Evolutionary conservation across 2,888 invertebrate species (phyloP).

Genomic region (Ectobius pallidus): DNA sequence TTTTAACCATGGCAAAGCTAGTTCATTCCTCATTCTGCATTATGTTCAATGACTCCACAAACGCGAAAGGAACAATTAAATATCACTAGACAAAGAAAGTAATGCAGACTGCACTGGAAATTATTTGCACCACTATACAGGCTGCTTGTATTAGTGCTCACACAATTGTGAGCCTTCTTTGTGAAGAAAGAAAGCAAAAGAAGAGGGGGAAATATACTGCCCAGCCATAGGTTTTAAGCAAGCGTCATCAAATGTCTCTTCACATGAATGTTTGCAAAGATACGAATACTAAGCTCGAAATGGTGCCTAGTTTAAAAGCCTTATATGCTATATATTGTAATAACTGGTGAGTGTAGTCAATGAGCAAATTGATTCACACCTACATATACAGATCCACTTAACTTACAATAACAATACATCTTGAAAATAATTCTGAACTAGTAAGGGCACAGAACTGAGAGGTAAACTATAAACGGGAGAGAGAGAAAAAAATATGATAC

Average conservation of each 20-base stretch:
- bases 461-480: slow-evolving; percentile 9
- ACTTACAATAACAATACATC: not conserved
- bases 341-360: slow-evolving; percentile 7
- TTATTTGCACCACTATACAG: not conserved
- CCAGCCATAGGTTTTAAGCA: not conserved
- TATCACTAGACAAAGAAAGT: not conserved
- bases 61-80: not conserved
- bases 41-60: not conserved
- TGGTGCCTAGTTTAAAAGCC: not conserved
- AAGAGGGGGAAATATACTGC: no score
- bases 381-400: slow-evolving; percentile 18
- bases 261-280: not conserved
- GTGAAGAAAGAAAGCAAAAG: not conserved
- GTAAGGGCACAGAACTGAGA: slow-evolving; percentile 10
- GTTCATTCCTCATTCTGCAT: slow-evolving; percentile 1
- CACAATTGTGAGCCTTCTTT: not conserved
- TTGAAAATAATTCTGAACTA: not conserved
- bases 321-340: not conserved
- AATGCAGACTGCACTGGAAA: not conserved
- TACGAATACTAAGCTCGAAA: slow-evolving; percentile 2
- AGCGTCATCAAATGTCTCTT: not conserved
- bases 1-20: slow-evolving; percentile 13
- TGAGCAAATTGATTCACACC: slow-evolving; percentile 20
- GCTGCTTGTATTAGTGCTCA: not conserved
- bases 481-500: slow-evolving; percentile 7